Base-by-base conservation (phyloP, 1,140 invertebrate species). In the Listronotus oregonensis region DNA sequence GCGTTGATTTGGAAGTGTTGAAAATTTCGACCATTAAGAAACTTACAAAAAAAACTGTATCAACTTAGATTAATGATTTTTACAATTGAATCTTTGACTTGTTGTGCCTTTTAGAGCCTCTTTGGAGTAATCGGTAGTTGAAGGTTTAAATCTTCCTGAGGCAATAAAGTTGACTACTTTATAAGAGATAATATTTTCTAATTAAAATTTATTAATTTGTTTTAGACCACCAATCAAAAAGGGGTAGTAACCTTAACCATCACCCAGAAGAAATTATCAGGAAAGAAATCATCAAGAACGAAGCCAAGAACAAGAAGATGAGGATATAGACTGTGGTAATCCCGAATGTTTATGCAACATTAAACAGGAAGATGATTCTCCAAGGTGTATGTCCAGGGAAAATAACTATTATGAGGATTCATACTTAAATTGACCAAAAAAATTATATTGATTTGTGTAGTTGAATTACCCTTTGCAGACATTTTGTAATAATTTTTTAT, bases 341-440 rank as follows among this genome's bases (percentile, higher is more conserved):
- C 63, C 63, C 3, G 63, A 65, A 15, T 65, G 63, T 44, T 43
- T 65, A 10, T 65, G 63, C 21, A 59, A 54, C 31, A 65, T 65
- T 18, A 58, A 59, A 27, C 50, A 54, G 32, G 57, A 66, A 42
- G 46, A 58, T 21, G 46, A 44, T 10, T 34, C 57, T 15, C 40
- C 56, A 5, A 43, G 42, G 17, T 46, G 39, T 40, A 54, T 56
- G 58, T 58, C 64, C 21, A 43, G 57, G 18, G 40, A 61, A 14
- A 49, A 66, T 54, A 9, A 47, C 51, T 64, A 64, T 31, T 42
- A 37, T 12, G 17, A 64, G 49, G 14, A 63, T 44, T 50, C 54
- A 4, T 64, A 57, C 17, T 18, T 63, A 9, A 63, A 63, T 17
- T 63, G 39, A 63, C 21, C 43, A 17, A 15, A 34, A 14, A 11